Evolutionary conservation across 1,140 invertebrate genomes (phyloP), one percentile per base, ranked within the genome.

Genomic region (Gonioctena quinquepunctata): DNA sequence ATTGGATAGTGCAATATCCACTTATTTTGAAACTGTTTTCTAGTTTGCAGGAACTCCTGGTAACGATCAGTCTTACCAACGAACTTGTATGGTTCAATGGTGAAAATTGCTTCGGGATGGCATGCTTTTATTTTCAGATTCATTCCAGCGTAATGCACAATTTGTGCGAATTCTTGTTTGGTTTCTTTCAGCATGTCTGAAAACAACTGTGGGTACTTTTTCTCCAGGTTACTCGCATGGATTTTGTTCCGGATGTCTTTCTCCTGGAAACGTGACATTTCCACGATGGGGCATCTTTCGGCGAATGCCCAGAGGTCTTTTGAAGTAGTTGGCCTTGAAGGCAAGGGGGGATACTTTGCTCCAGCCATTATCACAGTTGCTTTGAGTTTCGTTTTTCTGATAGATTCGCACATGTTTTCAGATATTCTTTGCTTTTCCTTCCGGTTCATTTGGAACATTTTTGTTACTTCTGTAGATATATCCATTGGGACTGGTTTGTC

Each of bases 1-100:
- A 90, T 85, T 16, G 85, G 87, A 76, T 91, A 87, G 18, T 89
- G 79, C 18, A 90, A 80, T 6, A 90, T 84, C 65, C 87, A 84
- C 68, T 82, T 87, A 52, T 83, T 83, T 71, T 83, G 77, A 1
- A 92, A 75, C 67, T 83, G 84, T 19, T 86, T 86, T 22, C 86
- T 85, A 80, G 85, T 88, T 69, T 82, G 84, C 5, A 89, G 48
- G 83, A 87, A 91, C 65, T 83, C 83, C 0, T 83, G 69, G 69
- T 88, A 88, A 74, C 88, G 85, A 18, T 85, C 70, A 0, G 90
- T 90, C 59, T 84, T 79, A 1, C 90, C 90, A 2, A 81, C 75
- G 69, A 84, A 85, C 80, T 89, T 88, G 69, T 86, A 89, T 11
- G 61, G 61, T 57, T 66, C 33, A 8, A 78, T 56, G 19, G 23